Evolutionary conservation across 2,797 vertebrate genomes (phyloP), one percentile per base, ranked within the genome.

Genomic region (Podarcis siculus): DNA sequence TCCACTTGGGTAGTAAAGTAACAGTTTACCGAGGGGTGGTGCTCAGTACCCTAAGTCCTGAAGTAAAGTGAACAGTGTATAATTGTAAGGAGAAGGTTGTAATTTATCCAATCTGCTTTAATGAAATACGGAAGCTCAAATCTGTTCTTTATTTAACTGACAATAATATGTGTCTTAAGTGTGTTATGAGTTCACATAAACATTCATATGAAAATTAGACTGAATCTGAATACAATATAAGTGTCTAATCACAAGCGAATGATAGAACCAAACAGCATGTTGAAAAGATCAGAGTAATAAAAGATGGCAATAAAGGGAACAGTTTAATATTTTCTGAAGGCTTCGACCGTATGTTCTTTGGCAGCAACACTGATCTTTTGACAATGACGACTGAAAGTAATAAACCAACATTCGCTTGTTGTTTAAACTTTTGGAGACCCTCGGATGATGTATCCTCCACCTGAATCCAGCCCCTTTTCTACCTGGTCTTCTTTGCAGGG

Each of bases 101-200:
- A 85, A 85, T 89, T 89, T 85, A 81, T 81, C 87, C 83, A 75
- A 55, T 81, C 83, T 75, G 78, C 30, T 75, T 81, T 81, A 89
- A 76, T 39, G 69, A 81, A 89, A 89, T 81, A 67, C 39, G 49
- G 25, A 3, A 66, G 55, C 83, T 85, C 69, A 64, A 75, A 42
- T 39, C 8, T 85, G 58, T 21, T 32, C 83, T 81, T 89, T 89
- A 89, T 89, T 89, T 89, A 89, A 89, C 87, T 35, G 83, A 89
- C 87, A 89, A 85, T 89, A 89, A 89, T 81, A 81, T 67, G 87
- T 85, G 83, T 79, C 83, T 89, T 85, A 89, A 85, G 83, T 80
- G 87, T 55, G 69, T 81, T 81, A 85, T 81, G 87, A 72, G 78
- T 85, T 81, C 69, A 39, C 87, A 89, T 85, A 89, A 89, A 89